These are phyloP conservation scores for Eremobia ochroleuca DNA, from an alignment of 2,888 invertebrate genomes.

Conservation along the genomic window DNA sequence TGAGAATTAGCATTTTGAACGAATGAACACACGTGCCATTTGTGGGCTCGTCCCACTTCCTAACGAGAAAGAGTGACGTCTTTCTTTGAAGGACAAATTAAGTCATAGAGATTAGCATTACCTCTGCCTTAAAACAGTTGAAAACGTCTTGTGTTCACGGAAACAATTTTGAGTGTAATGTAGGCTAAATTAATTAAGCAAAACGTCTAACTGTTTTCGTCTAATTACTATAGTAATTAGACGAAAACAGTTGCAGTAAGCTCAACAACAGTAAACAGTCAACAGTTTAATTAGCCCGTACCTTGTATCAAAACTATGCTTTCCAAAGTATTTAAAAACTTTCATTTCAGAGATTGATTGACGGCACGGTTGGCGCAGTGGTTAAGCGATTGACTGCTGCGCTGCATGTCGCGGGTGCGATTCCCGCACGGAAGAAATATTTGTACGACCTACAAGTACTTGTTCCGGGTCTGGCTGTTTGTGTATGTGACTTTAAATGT, in stretches of 20 bases:
- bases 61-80: constrained; percentile 45
- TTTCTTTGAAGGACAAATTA: constrained; percentile 46
- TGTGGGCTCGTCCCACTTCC: constrained; percentile 44
- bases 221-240: background rate
- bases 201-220: background rate
- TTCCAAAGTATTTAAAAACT: background rate
- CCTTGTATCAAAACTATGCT: background rate
- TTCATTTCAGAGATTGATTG: background rate
- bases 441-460: too few relatives aligned
- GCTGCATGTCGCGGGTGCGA: too few relatives aligned
- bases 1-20: constrained; percentile 65
- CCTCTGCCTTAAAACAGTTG: constrained; percentile 24
- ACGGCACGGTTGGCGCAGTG: too few relatives aligned
- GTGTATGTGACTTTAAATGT: too few relatives aligned
- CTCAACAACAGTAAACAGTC: background rate
- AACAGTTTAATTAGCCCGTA: background rate
- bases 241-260: background rate
- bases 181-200: constrained; percentile 22
- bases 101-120: constrained; percentile 53
- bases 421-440: too few relatives aligned
- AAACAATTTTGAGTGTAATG: constrained; percentile 16
- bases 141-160: constrained; percentile 16
- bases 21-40: constrained; percentile 59
- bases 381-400: too few relatives aligned
- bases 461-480: too few relatives aligned